A percentile compares a stretch with the other conserved stretches of the same genome.
These are phyloP conservation scores for Lethenteron reissneri DNA, from an alignment of 2,113 vertebrate genomes.

Conservation along the genomic window DNA sequence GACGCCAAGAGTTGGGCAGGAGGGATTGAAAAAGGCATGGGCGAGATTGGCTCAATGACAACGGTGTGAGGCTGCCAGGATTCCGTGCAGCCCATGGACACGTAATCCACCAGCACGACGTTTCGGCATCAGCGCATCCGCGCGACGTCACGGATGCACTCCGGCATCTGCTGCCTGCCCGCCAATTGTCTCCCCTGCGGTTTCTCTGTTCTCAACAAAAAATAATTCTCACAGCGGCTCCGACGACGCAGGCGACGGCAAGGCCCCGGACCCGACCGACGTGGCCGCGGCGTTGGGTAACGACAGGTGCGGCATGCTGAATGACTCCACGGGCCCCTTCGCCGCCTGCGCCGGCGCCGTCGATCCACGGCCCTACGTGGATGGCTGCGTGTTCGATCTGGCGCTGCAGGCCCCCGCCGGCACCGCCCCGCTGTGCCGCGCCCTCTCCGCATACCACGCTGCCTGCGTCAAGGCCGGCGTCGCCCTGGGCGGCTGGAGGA, in stretches of 20 bases:
- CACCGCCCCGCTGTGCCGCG: neutral
- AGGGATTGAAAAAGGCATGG: no score
- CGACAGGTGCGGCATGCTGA: slow-evolving; percentile 1
- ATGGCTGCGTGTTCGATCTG: neutral
- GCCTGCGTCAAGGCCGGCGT: neutral
- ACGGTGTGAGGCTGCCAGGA: no score
- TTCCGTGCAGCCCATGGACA: no score
- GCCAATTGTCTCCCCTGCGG: no score
- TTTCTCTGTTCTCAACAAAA: no score
- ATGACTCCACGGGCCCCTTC: neutral
- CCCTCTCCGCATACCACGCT: neutral
- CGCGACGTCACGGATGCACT: no score
- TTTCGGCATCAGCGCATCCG: no score
- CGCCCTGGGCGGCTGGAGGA: neutral
- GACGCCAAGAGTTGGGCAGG: no score
- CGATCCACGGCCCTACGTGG: neutral
- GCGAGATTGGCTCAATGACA: no score
- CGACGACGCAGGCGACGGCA: neutral
- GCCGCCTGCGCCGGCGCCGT: neutral
- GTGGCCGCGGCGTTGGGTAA: neutral
- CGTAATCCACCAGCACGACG: no score
- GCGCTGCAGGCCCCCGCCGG: neutral
- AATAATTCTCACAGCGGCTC: neutral
- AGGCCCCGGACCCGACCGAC: neutral
- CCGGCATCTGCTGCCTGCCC: no score